Evolutionary conservation across 2,888 invertebrate species (phyloP).

Genomic region (Thecophora atra): DNA sequence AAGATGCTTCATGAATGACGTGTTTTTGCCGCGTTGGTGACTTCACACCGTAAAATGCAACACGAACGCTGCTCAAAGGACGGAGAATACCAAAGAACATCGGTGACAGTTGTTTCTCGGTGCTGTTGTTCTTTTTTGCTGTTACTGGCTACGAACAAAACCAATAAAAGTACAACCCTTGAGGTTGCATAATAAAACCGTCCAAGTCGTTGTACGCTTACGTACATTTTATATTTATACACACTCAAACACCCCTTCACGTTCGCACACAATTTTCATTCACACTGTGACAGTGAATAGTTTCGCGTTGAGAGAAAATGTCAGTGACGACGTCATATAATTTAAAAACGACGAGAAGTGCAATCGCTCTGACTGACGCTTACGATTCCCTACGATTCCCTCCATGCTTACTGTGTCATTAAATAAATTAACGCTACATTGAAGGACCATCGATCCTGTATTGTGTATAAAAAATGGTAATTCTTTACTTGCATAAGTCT

Average conservation of each 20-base stretch:
- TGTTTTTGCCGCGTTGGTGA: conserved; percentile 61
- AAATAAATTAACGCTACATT: no score
- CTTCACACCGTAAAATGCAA: conserved; percentile 60
- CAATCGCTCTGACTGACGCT: not conserved
- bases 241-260: not conserved
- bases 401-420: no score
- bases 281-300: not conserved
- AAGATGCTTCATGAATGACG: conserved; percentile 61
- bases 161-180: conserved; percentile 44
- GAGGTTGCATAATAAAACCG: conserved; percentile 36
- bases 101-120: not conserved
- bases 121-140: not conserved
- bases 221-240: not conserved
- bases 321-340: not conserved
- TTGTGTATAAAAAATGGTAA: no score
- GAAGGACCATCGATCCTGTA: no score
- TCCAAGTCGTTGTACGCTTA: conserved; percentile 29
- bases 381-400: not conserved
- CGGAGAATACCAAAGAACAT: not conserved
- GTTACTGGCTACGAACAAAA: conserved; percentile 32
- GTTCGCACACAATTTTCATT: not conserved
- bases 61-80: conserved; percentile 4
- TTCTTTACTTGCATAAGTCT: no score
- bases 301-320: not conserved
- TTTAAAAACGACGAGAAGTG: not conserved